These are phyloP conservation scores for Actinia equina DNA, from an alignment of 64 coral and sea anemone species.

Conservation along the genomic window DNA sequence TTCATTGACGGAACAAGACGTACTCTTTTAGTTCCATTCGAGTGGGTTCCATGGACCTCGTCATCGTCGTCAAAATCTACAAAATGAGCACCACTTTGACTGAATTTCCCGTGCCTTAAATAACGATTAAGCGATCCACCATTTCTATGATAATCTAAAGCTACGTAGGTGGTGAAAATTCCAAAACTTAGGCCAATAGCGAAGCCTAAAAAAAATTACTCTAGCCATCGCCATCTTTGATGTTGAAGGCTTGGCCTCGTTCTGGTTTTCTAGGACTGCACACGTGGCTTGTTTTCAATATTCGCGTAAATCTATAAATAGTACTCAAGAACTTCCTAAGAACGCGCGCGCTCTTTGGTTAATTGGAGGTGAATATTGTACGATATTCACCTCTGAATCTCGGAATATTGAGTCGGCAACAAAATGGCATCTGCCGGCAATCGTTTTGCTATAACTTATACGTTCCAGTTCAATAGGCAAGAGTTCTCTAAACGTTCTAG, in stretches of 20 bases:
- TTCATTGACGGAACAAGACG: constrained; percentile 32
- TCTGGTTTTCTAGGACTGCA: neutral
- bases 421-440: no score
- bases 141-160: constrained; percentile 6
- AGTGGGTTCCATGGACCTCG: neutral
- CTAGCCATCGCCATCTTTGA: constrained; percentile 36
- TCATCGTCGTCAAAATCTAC: neutral
- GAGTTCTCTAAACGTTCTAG: no score
- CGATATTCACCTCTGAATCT: no score
- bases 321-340: no score
- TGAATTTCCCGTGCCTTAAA: neutral
- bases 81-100: neutral
- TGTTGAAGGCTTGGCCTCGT: neutral
- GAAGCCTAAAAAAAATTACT: constrained; percentile 10
- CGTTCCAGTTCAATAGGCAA: no score
- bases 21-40: constrained; percentile 31
- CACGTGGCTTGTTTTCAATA: no score
- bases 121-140: neutral
- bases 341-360: no score
- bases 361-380: no score
- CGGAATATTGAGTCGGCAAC: no score
- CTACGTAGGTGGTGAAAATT: constrained; percentile 29
- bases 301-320: no score
- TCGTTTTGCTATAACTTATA: no score
- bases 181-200: constrained; percentile 47